A percentile compares a stretch with the other conserved stretches of the same genome.
phyloP scores from a whole-genome alignment of 2,888 invertebrate genomes.

The Epirrhoe tristata region DNA sequence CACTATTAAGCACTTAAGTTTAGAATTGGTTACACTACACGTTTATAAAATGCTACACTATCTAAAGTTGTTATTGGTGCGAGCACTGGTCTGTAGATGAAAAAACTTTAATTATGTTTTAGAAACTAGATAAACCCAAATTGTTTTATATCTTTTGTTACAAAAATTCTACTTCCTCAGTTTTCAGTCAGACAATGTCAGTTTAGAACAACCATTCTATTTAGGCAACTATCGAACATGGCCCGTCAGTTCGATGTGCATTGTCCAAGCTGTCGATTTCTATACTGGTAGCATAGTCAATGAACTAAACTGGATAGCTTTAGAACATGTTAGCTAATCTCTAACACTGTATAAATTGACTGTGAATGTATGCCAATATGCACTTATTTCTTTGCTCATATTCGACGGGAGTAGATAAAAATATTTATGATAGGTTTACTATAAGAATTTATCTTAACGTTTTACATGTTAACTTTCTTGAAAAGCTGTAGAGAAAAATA shows the following conservation, averaged over 20 bases:
- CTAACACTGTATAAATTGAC: constrained; percentile 17
- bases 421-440: too few species aligned
- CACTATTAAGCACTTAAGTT: constrained; percentile 60
- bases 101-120: not conserved
- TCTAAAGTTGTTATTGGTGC: constrained; percentile 6
- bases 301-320: constrained; percentile 12
- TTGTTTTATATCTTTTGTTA: too few species aligned
- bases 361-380: constrained; percentile 11
- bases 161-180: not conserved
- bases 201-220: not conserved
- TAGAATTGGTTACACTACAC: constrained; percentile 14
- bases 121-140: too few species aligned
- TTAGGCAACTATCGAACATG: constrained; percentile 1
- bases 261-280: constrained; percentile 34
- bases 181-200: not conserved
- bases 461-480: not conserved
- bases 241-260: constrained; percentile 33
- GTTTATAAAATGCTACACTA: constrained; percentile 12
- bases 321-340: constrained; percentile 11
- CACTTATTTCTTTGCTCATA: not conserved
- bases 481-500: not conserved
- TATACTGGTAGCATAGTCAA: constrained; percentile 11
- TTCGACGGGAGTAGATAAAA: not conserved
- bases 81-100: not conserved
- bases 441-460: too few species aligned